These are phyloP conservation scores for Aphidius colemani DNA, from an alignment of 2,888 invertebrate genomes.

Conservation along the genomic window DNA sequence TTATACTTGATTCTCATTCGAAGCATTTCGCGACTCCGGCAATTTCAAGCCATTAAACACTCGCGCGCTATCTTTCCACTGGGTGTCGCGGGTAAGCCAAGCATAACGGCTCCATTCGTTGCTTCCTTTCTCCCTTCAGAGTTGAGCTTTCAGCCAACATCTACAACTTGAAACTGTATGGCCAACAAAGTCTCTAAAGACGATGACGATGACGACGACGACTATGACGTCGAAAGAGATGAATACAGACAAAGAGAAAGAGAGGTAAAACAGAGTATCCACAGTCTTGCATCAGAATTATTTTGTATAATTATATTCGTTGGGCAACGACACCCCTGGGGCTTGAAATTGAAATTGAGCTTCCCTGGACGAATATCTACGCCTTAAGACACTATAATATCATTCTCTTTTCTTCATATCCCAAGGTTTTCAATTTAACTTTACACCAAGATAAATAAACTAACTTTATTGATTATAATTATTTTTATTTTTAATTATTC, in stretches of 20 bases:
- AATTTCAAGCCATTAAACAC: constrained; percentile 58
- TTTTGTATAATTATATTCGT: constrained; percentile 61
- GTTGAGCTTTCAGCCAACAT: constrained; percentile 28
- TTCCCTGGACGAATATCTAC: constrained; percentile 49
- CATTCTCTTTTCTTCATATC: background rate
- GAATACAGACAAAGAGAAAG: constrained; percentile 6
- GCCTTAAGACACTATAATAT: background rate
- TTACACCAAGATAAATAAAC: no score
- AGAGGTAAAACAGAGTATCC: constrained; percentile 16
- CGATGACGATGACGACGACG: background rate
- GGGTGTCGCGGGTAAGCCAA: constrained; percentile 22
- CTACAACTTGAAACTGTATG: constrained; percentile 17
- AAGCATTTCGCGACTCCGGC: constrained; percentile 51
- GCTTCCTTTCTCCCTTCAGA: constrained; percentile 24
- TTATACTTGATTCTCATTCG: constrained; percentile 59
- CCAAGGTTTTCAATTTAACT: no score
- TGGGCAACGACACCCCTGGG: constrained; percentile 59
- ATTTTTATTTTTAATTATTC: no score
- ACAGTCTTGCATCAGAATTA: constrained; percentile 53
- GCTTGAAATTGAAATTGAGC: constrained; percentile 60
- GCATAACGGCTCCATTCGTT: constrained; percentile 23
- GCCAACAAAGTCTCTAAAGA: constrained; percentile 7
- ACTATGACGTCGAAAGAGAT: constrained; percentile 23
- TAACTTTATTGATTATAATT: no score
- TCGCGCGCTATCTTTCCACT: constrained; percentile 53